Evolutionary conservation across 2,113 vertebrate genomes (phyloP), one percentile per base, ranked within the genome.

Genomic region (Vanacampus margaritifer): DNA sequence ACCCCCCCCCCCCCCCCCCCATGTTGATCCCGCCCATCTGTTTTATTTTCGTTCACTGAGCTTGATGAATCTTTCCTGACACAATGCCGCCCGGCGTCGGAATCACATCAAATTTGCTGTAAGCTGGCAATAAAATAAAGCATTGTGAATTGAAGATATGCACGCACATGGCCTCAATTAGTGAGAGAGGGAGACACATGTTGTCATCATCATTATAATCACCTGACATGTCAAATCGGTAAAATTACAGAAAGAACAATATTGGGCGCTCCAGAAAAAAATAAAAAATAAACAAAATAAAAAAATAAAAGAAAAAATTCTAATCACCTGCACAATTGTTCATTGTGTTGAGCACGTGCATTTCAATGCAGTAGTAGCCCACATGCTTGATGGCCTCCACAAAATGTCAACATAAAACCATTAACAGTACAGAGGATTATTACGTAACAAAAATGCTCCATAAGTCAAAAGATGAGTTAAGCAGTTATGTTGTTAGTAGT

Each of bases 101-200:
- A 79, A 68, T 32, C 21, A 23, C 37, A 16, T 70, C 53, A 61
- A 46, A 48, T 13, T 37, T 65, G 37, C 39, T 57, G 5, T 45
- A 59, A 76, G 46, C 60, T 72, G 67, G 13, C 16, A 23, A 43
- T 59, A 23, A 48, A 48, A 26, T 35, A 24, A 65, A 43, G 35
- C 6, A 37, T 13, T 43, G 41, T 21, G 14, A 51, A 36, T 57
- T 50, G 43, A 13, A 59, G 41, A 60, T 63, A 58, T 51, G 21
- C 7, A 23, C 11, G 23, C 63, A 75, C 61, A 59, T 39, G 66
- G 46, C 57, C 69, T 65, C 72, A 46, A 78, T 79, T 71, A 59
- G 62, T 41, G 68, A 32, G 26, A 56, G n/a, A 75, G 64, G 14
- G 17, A 46, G 43, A 16, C 43, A 17, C 43, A 17, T 46, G 43